A percentile compares a stretch with the other conserved stretches of the same genome.
phyloP scores from a whole-genome alignment of 2,113 vertebrate species.

The Sylvia atricapilla region DNA sequence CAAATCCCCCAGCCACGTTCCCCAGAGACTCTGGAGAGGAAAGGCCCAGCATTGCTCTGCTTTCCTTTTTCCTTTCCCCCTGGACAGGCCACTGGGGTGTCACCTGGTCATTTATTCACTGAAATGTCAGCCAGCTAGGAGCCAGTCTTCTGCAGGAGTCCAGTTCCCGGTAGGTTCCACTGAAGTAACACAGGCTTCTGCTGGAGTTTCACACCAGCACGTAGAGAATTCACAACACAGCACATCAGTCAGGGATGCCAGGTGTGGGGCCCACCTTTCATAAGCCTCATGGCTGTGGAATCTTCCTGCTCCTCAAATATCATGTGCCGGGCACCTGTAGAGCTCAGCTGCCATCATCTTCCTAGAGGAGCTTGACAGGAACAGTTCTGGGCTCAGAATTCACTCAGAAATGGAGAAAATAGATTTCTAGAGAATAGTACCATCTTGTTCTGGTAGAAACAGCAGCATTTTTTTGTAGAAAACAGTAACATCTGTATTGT shows the following conservation, averaged over 20 bases:
- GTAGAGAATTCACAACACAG: background rate
- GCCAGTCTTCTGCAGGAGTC: background rate
- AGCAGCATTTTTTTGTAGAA: too few relatives aligned
- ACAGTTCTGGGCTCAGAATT: background rate
- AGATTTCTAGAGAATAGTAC: too few relatives aligned
- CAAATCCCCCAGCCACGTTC: background rate
- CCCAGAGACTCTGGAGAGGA: background rate
- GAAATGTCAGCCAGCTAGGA: background rate
- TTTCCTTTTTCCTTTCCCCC: background rate
- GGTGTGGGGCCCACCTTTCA: background rate
- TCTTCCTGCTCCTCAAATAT: background rate
- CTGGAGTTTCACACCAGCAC: background rate
- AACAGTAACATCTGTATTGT: too few relatives aligned
- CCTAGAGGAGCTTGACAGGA: background rate
- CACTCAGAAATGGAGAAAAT: too few relatives aligned
- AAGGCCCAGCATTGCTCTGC: background rate
- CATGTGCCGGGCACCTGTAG: background rate
- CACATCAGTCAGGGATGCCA: rapidly evolving
- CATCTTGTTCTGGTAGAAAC: too few relatives aligned
- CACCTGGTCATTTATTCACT: background rate
- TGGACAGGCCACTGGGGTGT: background rate
- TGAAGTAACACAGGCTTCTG: background rate
- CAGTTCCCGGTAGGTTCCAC: background rate
- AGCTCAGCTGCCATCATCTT: background rate
- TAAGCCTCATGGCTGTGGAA: background rate